Conservation (phyloP, 2,888 invertebrate species). For the Agapetus fuscipes region DNA sequence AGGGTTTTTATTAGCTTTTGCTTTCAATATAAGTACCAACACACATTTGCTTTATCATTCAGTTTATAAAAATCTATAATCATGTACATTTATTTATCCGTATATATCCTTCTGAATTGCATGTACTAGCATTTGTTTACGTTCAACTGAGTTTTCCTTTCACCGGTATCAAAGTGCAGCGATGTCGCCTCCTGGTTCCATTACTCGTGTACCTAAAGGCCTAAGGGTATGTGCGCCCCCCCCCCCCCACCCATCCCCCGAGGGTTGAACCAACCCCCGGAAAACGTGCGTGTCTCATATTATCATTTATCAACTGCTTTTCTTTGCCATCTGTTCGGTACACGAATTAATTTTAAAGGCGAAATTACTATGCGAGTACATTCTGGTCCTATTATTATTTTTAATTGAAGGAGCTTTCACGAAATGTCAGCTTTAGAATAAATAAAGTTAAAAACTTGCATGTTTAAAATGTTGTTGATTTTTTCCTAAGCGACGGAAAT, state of each 20-base stretch:
- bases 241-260: too few species aligned
- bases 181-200: constrained; percentile 18
- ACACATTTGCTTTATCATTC: too few species aligned
- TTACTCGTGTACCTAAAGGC: constrained; percentile 4
- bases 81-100: too few species aligned
- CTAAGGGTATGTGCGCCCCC: too few species aligned
- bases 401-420: neutral
- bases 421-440: neutral
- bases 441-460: neutral
- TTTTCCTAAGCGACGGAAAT: too few species aligned
- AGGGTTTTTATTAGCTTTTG: too few species aligned
- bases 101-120: too few species aligned
- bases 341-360: constrained; percentile 20
- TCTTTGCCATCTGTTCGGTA: constrained; percentile 20
- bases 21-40: too few species aligned
- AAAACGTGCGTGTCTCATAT: constrained; percentile 18
- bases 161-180: constrained; percentile 4
- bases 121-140: too few species aligned
- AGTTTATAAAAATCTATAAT: too few species aligned
- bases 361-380: neutral
- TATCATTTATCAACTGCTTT: constrained; percentile 20
- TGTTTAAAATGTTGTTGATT: too few species aligned
- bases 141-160: constrained; percentile 15
- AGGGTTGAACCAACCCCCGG: constrained; percentile 2
- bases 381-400: neutral